Conservation (phyloP, 2,113 vertebrate species). For the Hipposideros armiger region DNA sequence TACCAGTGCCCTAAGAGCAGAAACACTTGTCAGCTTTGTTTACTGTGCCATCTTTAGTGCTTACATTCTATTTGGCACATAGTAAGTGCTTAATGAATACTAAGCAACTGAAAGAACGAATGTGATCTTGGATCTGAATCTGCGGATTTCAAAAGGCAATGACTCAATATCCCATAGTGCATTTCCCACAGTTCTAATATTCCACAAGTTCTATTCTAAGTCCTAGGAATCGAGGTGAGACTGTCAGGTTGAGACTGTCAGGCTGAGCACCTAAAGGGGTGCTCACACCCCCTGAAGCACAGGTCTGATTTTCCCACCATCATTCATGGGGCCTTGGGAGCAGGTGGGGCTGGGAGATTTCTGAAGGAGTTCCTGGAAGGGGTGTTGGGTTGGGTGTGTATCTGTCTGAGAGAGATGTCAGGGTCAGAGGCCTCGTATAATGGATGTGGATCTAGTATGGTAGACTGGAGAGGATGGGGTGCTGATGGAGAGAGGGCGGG, state of each 20-base stretch:
- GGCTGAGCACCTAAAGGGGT: too few relatives aligned
- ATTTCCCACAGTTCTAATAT: not conserved
- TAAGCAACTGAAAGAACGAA: not conserved
- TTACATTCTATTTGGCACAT: not conserved
- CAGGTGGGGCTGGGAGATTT: not conserved
- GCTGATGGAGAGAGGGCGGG: too few relatives aligned
- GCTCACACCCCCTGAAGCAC: not conserved
- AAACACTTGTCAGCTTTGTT: not conserved
- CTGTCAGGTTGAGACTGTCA: not conserved
- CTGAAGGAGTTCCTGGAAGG: not conserved
- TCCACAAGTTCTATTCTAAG: not conserved
- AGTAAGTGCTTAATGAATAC: not conserved
- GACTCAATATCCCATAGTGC: not conserved
- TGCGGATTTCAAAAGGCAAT: not conserved
- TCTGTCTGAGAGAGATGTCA: not conserved
- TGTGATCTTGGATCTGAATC: not conserved
- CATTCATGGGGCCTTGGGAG: not conserved
- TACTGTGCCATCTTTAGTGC: not conserved
- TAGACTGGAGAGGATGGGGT: not conserved
- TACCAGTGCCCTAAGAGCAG: not conserved
- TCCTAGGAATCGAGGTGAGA: not conserved
- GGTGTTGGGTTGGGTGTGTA: too few relatives aligned
- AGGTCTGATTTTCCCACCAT: not conserved
- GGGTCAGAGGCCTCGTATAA: not conserved
- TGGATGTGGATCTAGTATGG: accelerated